These are phyloP conservation scores for Sebastes aleutianus DNA, from an alignment of 2,797 vertebrate genomes.

Conservation along the genomic window DNA sequence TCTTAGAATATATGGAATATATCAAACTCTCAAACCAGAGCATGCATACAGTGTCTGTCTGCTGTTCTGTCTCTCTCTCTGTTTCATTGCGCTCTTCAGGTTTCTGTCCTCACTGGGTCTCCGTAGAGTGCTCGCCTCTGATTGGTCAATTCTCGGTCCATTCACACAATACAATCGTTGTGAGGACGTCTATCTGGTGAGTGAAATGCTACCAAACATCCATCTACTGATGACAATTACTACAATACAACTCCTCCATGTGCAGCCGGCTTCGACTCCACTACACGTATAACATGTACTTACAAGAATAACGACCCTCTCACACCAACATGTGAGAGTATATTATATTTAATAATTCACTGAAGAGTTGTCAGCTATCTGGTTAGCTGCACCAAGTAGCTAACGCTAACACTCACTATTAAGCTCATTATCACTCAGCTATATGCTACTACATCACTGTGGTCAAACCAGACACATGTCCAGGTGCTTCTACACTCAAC, in stretches of 20 bases:
- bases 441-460: fast-evolving
- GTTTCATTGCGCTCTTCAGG: not conserved
- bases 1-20: no score
- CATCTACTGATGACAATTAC: not conserved
- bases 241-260: fast-evolving
- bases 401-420: conserved; percentile 1
- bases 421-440: not conserved
- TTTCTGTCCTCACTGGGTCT: conserved; percentile 38
- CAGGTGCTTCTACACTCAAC: fast-evolving
- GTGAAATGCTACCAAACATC: conserved; percentile 14
- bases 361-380: not conserved
- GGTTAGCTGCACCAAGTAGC: conserved; percentile 17
- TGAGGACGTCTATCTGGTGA: conserved; percentile 48
- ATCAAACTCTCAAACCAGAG: no score
- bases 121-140: conserved; percentile 52
- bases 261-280: fast-evolving
- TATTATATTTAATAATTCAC: not conserved
- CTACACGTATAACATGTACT: not conserved
- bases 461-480: not conserved
- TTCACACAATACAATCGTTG: conserved; percentile 20
- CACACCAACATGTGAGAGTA: fast-evolving
- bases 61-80: no score
- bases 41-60: not conserved
- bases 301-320: fast-evolving
- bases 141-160: conserved; percentile 51